Evolutionary conservation across 2,797 vertebrate species (phyloP).

Genomic region (Coregonus sp.): DNA sequence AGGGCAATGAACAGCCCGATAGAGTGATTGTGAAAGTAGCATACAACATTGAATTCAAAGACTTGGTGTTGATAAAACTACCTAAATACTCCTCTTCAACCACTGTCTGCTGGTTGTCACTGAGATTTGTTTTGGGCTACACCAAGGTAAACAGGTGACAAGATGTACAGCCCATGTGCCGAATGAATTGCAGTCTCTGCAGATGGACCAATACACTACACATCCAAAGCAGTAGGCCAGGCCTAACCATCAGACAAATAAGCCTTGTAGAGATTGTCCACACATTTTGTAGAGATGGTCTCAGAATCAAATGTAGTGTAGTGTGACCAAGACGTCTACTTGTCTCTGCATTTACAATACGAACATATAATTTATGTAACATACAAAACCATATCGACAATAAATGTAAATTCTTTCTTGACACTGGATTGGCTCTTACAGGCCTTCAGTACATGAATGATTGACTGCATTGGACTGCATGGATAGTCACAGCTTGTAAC

Average conservation of each 20-base stretch:
- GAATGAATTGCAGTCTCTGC: no score
- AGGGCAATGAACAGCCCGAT: background rate
- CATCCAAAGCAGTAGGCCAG: no score
- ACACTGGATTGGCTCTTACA: background rate
- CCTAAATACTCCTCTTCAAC: background rate
- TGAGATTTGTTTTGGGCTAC: background rate
- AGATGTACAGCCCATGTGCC: no score
- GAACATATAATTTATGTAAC: background rate
- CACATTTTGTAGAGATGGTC: background rate
- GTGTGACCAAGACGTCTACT: background rate
- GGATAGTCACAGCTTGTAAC: background rate
- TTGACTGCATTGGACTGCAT: background rate
- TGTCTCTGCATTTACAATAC: background rate
- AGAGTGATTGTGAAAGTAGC: background rate
- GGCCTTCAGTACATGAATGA: background rate
- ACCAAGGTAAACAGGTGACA: no score
- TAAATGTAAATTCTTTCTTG: background rate
- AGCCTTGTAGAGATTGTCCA: background rate
- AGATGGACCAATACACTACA: no score
- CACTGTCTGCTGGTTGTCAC: background rate
- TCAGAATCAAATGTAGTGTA: background rate
- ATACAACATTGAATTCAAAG: background rate
- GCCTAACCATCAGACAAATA: background rate
- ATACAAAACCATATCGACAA: background rate
- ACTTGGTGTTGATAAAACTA: background rate